Evolutionary conservation across 2,888 invertebrate genomes (phyloP).

Genomic region (Frankliniella fusca): DNA sequence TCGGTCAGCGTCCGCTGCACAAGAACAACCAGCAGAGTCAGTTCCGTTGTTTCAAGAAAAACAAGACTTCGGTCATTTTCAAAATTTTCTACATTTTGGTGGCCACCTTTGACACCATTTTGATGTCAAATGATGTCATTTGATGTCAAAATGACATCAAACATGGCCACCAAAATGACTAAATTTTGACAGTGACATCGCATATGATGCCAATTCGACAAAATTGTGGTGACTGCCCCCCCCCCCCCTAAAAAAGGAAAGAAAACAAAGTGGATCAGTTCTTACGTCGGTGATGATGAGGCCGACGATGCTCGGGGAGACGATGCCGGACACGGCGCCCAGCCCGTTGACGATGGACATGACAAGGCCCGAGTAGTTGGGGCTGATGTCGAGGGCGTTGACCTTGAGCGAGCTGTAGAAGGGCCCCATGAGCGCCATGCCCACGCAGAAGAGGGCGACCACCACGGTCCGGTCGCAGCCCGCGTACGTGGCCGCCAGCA

Average conservation of each 20-base stretch:
- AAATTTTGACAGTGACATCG: too few species aligned
- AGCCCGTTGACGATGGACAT: constrained; percentile 69
- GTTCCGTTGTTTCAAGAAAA: background rate
- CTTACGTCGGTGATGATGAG: constrained; percentile 55
- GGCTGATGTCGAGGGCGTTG: constrained; percentile 62
- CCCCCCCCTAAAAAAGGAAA: too few species aligned
- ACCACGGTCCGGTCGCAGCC: constrained; percentile 60
- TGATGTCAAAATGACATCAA: too few species aligned
- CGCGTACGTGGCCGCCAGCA: constrained; percentile 64
- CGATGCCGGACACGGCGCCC: constrained; percentile 66
- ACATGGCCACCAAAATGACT: too few species aligned
- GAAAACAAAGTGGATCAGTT: background rate
- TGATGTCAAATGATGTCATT: too few species aligned
- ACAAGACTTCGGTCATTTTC: too few species aligned
- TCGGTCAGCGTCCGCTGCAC: constrained; percentile 38
- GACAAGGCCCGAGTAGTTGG: constrained; percentile 62
- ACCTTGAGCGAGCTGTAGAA: constrained; percentile 69
- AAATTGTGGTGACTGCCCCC: too few species aligned
- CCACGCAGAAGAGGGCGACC: constrained; percentile 60
- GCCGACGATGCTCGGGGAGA: constrained; percentile 60
- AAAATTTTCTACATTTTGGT: too few species aligned
- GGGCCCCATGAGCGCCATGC: constrained; percentile 67
- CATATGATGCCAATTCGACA: too few species aligned
- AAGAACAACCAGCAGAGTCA: background rate
- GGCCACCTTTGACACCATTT: too few species aligned